These are phyloP conservation scores for Zaprionus ornatus DNA, from an alignment of 1,140 invertebrate species.

Conservation along the genomic window DNA sequence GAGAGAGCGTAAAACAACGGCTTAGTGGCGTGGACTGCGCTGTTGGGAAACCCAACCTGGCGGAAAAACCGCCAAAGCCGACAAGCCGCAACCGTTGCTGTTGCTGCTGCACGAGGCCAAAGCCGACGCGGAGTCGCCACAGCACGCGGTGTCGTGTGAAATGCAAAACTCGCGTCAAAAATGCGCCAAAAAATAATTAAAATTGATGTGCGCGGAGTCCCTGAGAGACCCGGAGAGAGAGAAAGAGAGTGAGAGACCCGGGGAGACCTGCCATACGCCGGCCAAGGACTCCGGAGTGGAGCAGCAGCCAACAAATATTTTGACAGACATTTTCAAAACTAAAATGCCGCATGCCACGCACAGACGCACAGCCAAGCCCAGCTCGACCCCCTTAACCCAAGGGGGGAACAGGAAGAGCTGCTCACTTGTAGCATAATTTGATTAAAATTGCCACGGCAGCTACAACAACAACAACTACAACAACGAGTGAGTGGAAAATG, in stretches of 20 bases:
- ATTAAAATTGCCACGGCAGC: constrained; percentile 65
- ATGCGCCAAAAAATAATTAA: constrained; percentile 71
- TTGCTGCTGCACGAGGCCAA: not conserved
- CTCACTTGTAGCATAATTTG: constrained; percentile 67
- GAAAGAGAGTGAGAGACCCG: constrained; percentile 5
- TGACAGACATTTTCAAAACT: constrained; percentile 59
- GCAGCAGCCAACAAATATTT: constrained; percentile 44
- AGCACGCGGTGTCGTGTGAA: constrained; percentile 55
- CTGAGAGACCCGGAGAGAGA: not conserved
- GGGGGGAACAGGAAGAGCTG: constrained; percentile 25
- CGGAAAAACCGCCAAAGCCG: constrained; percentile 45
- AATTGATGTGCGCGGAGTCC: constrained; percentile 62
- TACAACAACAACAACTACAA: constrained; percentile 7
- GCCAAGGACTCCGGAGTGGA: constrained; percentile 13
- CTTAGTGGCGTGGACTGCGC: not conserved
- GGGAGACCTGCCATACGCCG: constrained; percentile 2
- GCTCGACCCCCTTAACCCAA: not conserved
- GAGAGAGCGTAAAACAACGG: not conserved
- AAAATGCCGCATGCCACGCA: constrained; percentile 63
- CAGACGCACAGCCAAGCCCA: constrained; percentile 11
- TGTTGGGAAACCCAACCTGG: constrained; percentile 34
- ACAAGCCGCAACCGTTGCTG: constrained; percentile 3
- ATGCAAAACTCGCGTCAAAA: constrained; percentile 66
- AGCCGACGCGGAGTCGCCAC: constrained; percentile 1
- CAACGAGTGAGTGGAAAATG: constrained; percentile 19